Percentiles rank a stretch among this genome's conserved stretches.
phyloP scores from a whole-genome alignment of 2,113 vertebrate species.

The Hippocampus zosterae region DNA sequence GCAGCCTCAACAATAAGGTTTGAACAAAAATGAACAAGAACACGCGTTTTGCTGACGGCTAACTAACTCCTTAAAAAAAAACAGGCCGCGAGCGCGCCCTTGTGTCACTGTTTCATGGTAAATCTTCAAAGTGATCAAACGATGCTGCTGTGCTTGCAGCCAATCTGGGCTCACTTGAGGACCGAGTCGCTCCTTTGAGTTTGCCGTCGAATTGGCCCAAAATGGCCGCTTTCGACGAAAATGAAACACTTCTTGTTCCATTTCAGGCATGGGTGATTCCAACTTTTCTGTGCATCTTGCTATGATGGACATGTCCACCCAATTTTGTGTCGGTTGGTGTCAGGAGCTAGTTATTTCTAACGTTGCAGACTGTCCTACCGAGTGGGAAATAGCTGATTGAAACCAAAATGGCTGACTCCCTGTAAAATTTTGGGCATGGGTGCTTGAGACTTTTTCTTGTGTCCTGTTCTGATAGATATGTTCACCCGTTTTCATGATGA shows the following conservation, averaged over 20 bases:
- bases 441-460: too few species aligned
- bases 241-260: neutral
- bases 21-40: neutral
- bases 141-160: too few species aligned
- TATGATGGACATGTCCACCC: neutral
- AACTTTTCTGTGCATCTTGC: neutral
- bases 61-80: too few species aligned
- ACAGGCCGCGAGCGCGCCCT: too few species aligned
- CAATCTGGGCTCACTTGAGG: neutral
- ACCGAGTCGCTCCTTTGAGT: neutral
- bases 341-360: neutral
- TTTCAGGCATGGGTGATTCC: neutral
- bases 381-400: neutral
- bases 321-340: neutral
- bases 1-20: neutral
- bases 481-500: too few species aligned
- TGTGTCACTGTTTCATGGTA: too few species aligned
- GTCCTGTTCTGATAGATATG: too few species aligned
- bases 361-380: neutral
- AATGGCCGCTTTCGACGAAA: neutral
- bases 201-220: neutral
- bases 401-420: neutral
- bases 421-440: too few species aligned
- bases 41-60: too few species aligned
- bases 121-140: too few species aligned